phyloP scores from a whole-genome alignment of 2,797 vertebrate species.

The Poecile montanus region DNA sequence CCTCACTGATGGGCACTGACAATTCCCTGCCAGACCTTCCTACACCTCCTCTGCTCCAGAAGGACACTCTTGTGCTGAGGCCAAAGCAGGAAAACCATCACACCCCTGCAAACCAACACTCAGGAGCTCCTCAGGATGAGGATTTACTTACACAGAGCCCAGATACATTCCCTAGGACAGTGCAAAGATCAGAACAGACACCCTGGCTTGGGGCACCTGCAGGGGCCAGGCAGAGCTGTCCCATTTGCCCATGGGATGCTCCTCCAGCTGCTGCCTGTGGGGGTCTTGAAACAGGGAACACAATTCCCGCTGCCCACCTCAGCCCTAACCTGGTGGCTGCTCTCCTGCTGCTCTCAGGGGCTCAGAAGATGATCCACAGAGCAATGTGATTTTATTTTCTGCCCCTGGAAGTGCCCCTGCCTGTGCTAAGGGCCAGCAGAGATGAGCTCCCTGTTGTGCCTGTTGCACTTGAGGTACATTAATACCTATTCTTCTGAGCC shows the following conservation, averaged over 20 bases:
- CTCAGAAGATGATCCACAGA: neutral
- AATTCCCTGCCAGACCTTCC: neutral
- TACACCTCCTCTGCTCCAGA: neutral
- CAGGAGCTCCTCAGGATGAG: fast-evolving
- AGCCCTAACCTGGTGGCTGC: neutral
- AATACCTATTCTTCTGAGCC: neutral
- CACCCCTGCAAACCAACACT: neutral
- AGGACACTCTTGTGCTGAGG: neutral
- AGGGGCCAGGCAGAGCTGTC: neutral
- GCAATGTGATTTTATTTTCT: neutral
- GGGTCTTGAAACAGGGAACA: neutral
- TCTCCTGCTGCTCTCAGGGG: neutral
- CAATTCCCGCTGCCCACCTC: neutral
- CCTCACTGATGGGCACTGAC: neutral
- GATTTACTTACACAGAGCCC: neutral
- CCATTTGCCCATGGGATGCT: neutral
- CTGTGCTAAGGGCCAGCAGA: neutral
- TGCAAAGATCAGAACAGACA: fast-evolving
- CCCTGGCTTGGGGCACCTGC: neutral
- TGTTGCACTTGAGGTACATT: neutral
- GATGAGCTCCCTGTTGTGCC: neutral
- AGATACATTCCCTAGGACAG: neutral
- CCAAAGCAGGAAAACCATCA: conserved; percentile 11
- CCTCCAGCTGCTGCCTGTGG: neutral
- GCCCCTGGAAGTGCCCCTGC: neutral